Conservation (phyloP, 2,888 invertebrate species). For the Galeruca laticollis region DNA sequence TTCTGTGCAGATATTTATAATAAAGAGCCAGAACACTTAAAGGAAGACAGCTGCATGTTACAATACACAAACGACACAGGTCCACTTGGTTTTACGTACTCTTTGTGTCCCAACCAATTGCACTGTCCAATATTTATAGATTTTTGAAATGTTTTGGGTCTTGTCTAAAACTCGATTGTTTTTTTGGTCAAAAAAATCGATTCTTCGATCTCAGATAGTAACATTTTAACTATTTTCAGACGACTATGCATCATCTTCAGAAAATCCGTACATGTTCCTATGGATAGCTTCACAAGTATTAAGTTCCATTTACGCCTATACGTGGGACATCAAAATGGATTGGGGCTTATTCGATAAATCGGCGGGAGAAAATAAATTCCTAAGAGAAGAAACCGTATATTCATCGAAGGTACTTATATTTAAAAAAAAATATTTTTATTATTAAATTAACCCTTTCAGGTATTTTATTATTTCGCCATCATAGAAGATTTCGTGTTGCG, state of each 20-base stretch:
- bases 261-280: constrained; percentile 77
- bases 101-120: no score
- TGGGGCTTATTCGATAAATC: constrained; percentile 85
- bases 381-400: constrained; percentile 85
- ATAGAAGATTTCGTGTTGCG: constrained; percentile 83
- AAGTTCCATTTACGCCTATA: constrained; percentile 83
- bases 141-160: no score
- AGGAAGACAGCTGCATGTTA: no score
- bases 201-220: background rate
- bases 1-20: no score
- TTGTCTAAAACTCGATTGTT: no score
- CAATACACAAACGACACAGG: no score
- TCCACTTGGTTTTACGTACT: no score
- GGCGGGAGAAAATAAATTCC: constrained; percentile 80
- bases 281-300: constrained; percentile 78
- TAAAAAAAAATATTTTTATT: background rate
- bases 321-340: constrained; percentile 92
- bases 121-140: no score
- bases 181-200: no score
- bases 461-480: constrained; percentile 87
- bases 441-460: constrained; percentile 50
- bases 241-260: constrained; percentile 66
- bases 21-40: no score
- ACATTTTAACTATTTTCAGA: constrained; percentile 57
- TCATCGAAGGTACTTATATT: constrained; percentile 74